phyloP scores from a whole-genome alignment of 1,140 invertebrate species.

The Achatina immaculata region DNA sequence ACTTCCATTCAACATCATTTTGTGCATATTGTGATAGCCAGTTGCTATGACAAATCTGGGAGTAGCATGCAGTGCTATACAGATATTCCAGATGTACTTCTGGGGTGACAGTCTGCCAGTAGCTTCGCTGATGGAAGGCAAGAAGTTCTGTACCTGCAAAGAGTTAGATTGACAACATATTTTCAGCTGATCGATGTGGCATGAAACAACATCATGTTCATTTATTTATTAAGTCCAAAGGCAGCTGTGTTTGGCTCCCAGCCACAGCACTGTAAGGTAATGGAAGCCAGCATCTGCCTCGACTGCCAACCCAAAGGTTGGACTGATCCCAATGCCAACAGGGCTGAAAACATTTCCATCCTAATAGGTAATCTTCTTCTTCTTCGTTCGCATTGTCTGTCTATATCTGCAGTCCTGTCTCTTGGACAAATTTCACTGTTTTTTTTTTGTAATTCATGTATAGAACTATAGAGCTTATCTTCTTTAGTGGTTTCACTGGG shows the following conservation, averaged over 20 bases:
- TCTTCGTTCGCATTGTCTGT: no score
- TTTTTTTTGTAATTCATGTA: no score
- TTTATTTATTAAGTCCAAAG: background rate
- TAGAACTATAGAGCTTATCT: no score
- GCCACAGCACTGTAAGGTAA: background rate
- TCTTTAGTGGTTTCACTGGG: no score
- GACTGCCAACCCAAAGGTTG: background rate
- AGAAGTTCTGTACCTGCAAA: slow-evolving; percentile 85
- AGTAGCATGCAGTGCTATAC: slow-evolving; percentile 88
- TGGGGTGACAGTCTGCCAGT: slow-evolving; percentile 93
- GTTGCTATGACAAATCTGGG: slow-evolving; percentile 84
- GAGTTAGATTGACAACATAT: no score
- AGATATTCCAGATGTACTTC: slow-evolving; percentile 90
- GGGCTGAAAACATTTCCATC: background rate
- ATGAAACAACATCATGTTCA: slow-evolving; percentile 38
- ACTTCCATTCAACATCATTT: slow-evolving; percentile 70
- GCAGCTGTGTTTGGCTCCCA: background rate
- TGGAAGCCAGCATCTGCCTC: background rate
- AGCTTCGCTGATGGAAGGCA: slow-evolving; percentile 94
- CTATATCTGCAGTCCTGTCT: no score
- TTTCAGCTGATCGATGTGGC: no score
- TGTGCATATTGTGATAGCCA: slow-evolving; percentile 80
- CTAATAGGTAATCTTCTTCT: no score
- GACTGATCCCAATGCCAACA: background rate
- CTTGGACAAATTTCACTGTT: no score